Base-by-base conservation (phyloP, 2,888 invertebrate genomes). In the Acheta domesticus region DNA sequence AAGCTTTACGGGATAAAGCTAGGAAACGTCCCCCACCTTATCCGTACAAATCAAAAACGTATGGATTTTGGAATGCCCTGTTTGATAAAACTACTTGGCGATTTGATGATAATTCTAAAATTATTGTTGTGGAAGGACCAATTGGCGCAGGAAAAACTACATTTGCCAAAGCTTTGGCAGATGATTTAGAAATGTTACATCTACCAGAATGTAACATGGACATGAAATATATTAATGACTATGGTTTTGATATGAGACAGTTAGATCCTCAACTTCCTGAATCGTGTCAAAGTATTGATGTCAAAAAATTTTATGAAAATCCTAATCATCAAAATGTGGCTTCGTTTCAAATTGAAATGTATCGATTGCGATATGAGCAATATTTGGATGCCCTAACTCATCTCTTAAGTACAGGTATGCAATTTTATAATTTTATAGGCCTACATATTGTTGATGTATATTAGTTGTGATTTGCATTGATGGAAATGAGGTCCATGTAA, bases 111-210 rank as follows among this genome's bases (percentile, higher is more conserved):
- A 96, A 96, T 85, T 90, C 92, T 0, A 94, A 93, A 88, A 87
- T 99, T 0, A 90, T 99, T 79, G 91, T 94, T 2, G 94, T 99
- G 0, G 99, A 99, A 83, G 99, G 99, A 0, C 95, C 96, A 19
- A 89, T 95, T 12, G 96, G 93, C 0, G 88, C 92, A 1, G 96
- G 96, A 1, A 98, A 98, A 88, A 90, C 92, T 0, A 89, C 91
- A 81, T 91, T 98, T 84, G 98, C 96, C 0, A 89, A 92, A 84
- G 88, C 92, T 82, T 86, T 99, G 16, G 98, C 99, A 0, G 91
- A 92, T 0, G 94, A 96, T 83, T 89, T 99, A 79, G 96, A 93
- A 75, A 95, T 98, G 94, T 86, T 91, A 78, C 96, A 96, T 87
- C 89, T 96, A 82, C 96, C 96, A 0, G 93, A 93, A 85, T 92